Evolutionary conservation across 2,797 vertebrate species (phyloP).

Genomic region (Pantherophis vulpinus): DNA sequence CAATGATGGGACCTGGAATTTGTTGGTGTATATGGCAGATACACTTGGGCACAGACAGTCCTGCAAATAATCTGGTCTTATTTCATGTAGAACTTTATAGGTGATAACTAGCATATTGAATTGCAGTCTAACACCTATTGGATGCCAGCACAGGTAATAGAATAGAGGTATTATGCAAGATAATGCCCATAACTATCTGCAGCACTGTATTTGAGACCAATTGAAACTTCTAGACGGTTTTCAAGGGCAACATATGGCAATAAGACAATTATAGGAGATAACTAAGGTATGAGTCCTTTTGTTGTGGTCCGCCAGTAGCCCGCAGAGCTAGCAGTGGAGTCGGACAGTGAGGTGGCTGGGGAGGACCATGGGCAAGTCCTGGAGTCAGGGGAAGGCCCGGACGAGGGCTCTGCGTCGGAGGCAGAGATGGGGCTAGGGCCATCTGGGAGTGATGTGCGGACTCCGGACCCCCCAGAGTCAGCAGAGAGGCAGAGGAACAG

Average conservation of each 20-base stretch:
- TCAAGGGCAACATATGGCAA: neutral
- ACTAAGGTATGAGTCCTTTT: neutral
- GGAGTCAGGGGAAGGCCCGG: no score
- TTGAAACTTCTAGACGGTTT: neutral
- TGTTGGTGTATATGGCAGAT: neutral
- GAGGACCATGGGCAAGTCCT: no score
- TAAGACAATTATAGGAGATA: neutral
- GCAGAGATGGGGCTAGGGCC: no score
- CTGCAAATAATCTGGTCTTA: neutral
- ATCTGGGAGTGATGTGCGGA: no score
- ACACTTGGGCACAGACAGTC: neutral
- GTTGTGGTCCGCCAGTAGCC: no score
- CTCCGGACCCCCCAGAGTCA: no score
- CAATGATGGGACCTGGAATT: neutral
- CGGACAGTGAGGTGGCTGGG: no score
- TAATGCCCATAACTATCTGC: neutral
- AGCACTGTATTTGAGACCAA: neutral
- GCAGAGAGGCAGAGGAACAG: no score
- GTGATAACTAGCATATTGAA: neutral
- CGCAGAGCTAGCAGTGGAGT: no score
- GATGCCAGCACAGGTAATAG: neutral
- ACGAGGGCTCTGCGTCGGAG: no score
- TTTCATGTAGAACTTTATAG: neutral
- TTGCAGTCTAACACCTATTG: neutral
- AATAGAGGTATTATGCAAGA: neutral